Evolutionary conservation across 2,888 invertebrate genomes (phyloP).

Genomic region (Resseliella maxima): DNA sequence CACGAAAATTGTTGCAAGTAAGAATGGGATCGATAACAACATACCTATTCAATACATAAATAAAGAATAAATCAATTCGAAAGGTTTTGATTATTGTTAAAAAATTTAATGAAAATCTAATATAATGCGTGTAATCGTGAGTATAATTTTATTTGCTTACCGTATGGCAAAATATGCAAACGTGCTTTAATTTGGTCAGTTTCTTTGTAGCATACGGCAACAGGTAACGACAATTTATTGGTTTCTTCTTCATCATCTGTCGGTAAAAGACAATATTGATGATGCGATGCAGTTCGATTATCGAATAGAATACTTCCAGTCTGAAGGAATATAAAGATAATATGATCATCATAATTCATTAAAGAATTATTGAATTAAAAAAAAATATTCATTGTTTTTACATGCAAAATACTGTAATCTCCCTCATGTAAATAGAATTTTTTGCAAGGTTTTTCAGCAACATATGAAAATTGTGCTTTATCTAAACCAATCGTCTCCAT

Average conservation of each 20-base stretch:
- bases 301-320: not conserved
- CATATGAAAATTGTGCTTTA: not conserved
- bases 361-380: not conserved
- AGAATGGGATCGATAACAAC: not conserved
- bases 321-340: not conserved
- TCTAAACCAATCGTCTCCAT: not conserved
- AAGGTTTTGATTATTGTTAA: not conserved
- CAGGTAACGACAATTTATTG: not conserved
- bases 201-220: not conserved
- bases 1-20: constrained; percentile 8
- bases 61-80: not conserved
- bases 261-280: not conserved
- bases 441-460: not conserved
- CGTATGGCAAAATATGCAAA: not conserved
- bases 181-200: not conserved
- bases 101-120: too few relatives aligned
- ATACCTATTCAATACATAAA: not conserved
- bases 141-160: too few relatives aligned
- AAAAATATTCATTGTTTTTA: not conserved
- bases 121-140: too few relatives aligned
- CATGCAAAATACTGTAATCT: not conserved
- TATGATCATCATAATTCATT: not conserved
- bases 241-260: not conserved
- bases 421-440: not conserved
- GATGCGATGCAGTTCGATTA: not conserved